These are phyloP conservation scores for Pteromalus puparum DNA, from an alignment of 1,140 invertebrate genomes.

Conservation along the genomic window DNA sequence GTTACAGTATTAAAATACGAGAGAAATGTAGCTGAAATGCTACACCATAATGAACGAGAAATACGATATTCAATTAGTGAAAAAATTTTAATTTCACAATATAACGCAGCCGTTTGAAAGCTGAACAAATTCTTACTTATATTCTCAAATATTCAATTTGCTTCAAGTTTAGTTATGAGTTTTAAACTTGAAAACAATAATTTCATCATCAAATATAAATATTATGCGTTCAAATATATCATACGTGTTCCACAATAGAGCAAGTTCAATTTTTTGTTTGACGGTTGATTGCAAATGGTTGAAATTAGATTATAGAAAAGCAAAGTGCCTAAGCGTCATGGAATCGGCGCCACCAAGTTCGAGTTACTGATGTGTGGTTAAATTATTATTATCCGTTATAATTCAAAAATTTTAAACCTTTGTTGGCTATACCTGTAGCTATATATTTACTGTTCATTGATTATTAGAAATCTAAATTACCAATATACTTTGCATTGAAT, in stretches of 20 bases:
- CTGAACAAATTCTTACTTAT: not conserved
- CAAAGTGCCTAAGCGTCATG: slow-evolving; percentile 50
- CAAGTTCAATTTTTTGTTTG: not conserved
- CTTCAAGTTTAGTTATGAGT: not conserved
- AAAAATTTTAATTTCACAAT: not conserved
- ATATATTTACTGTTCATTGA: no score
- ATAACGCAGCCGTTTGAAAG: not conserved
- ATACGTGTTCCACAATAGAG: not conserved
- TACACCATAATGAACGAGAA: not conserved
- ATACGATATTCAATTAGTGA: not conserved
- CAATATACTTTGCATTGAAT: not conserved
- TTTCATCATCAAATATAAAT: not conserved
- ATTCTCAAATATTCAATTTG: slow-evolving; percentile 6
- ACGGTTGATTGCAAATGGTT: slow-evolving; percentile 16
- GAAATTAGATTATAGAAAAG: slow-evolving; percentile 34
- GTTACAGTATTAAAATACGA: slow-evolving; percentile 40
- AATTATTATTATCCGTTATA: not conserved
- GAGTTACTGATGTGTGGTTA: slow-evolving; percentile 18
- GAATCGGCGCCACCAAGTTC: slow-evolving; percentile 45
- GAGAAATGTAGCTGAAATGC: not conserved
- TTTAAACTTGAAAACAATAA: not conserved
- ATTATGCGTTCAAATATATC: not conserved
- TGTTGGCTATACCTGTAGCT: not conserved
- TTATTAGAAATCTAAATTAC: not conserved
- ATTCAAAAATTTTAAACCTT: slow-evolving; percentile 2